These are phyloP conservation scores for Coptotermes formosanus DNA, from an alignment of 1,140 invertebrate genomes.

Conservation along the genomic window DNA sequence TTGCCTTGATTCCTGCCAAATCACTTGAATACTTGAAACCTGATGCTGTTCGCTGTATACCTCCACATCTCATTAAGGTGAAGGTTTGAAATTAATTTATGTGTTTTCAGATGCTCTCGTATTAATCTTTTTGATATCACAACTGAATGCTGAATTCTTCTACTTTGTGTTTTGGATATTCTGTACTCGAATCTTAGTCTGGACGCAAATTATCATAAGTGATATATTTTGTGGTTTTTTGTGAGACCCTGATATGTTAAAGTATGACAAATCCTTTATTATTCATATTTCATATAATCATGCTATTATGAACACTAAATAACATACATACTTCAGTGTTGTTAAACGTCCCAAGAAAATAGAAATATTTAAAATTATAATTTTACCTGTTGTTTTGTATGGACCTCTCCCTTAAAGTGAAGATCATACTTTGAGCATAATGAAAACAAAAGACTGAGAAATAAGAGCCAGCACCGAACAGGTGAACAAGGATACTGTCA, in stretches of 20 bases:
- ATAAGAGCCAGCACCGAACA: too few species aligned
- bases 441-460: too few species aligned
- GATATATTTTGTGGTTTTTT: not conserved
- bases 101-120: not conserved
- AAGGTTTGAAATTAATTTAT: not conserved
- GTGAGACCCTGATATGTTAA: not conserved
- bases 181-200: not conserved
- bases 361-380: too few species aligned
- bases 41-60: not conserved
- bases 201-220: not conserved
- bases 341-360: too few species aligned
- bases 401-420: too few species aligned
- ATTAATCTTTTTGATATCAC: not conserved
- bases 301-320: too few species aligned
- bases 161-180: not conserved
- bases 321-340: too few species aligned
- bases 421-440: too few species aligned
- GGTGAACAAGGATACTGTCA: too few species aligned
- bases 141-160: not conserved
- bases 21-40: not conserved
- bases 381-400: too few species aligned
- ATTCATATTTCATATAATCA: too few species aligned
- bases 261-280: too few species aligned
- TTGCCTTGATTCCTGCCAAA: not conserved
- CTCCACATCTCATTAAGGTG: conserved; percentile 15